Evolutionary conservation across 2,113 vertebrate genomes (phyloP).

Genomic region (Illadopsis cleaveri): DNA sequence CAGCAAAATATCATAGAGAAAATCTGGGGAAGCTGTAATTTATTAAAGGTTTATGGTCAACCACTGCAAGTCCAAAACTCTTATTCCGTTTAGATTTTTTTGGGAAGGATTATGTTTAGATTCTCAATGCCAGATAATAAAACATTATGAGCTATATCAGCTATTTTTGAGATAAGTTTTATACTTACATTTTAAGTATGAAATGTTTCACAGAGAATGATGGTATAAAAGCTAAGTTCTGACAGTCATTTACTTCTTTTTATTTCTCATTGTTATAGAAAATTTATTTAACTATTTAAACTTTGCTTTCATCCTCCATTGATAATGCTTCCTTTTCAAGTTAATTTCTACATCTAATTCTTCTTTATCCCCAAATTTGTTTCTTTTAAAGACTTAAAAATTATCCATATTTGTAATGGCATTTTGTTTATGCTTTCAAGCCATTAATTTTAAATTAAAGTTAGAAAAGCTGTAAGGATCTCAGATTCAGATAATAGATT

Average conservation of each 20-base stretch:
- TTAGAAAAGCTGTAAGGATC: not conserved
- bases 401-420: not conserved
- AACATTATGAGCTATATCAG: not conserved
- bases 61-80: not conserved
- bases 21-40: not conserved
- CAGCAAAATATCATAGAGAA: not conserved
- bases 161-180: not conserved
- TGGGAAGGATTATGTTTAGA: not conserved
- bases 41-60: not conserved
- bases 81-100: not conserved
- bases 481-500: slow-evolving; percentile 35
- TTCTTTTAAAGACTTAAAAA: not conserved
- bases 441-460: not conserved
- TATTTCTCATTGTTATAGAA: not conserved
- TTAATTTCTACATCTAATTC: not conserved
- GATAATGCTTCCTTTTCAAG: not conserved
- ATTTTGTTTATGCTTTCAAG: not conserved
- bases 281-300: not conserved
- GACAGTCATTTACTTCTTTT: not conserved
- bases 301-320: not conserved
- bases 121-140: not conserved
- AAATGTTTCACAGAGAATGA: not conserved
- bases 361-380: not conserved
- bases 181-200: too few relatives aligned
- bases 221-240: not conserved